Evolutionary conservation across 2,113 vertebrate genomes (phyloP).

Genomic region (Mirza zaza): DNA sequence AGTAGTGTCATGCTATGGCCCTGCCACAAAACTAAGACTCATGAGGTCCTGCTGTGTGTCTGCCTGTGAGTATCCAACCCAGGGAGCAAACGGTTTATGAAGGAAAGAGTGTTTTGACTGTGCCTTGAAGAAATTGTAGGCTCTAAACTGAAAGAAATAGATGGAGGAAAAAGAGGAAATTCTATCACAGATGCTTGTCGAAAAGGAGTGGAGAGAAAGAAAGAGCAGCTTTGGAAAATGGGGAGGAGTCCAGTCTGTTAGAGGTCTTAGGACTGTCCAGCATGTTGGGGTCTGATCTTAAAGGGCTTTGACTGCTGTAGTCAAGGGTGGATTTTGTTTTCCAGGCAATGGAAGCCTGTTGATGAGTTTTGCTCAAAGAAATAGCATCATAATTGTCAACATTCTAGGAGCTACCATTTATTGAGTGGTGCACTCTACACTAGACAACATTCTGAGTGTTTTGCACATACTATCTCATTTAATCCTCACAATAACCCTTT

Average conservation of each 20-base stretch:
- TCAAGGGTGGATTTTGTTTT: slow-evolving; percentile 1
- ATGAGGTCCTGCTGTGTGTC: neutral
- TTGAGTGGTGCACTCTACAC: neutral
- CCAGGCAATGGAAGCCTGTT: neutral
- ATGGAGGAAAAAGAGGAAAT: neutral
- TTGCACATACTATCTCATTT: neutral
- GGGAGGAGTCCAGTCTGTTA: neutral
- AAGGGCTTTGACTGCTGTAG: neutral
- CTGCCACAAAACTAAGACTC: neutral
- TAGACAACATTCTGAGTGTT: neutral
- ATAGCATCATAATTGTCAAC: neutral
- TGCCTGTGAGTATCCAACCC: neutral
- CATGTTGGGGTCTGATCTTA: too few relatives aligned
- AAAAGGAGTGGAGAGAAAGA: neutral
- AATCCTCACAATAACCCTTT: neutral
- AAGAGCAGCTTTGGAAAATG: neutral
- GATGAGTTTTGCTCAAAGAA: slow-evolving; percentile 8
- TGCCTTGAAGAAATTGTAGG: neutral
- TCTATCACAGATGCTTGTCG: neutral
- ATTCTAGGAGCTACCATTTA: neutral
- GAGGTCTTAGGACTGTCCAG: neutral
- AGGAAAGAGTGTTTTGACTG: neutral
- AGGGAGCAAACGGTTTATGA: neutral
- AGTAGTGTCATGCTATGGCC: neutral
- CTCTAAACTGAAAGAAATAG: neutral